Base-by-base conservation (phyloP, 2,113 vertebrate species). In the Lontra canadensis region DNA sequence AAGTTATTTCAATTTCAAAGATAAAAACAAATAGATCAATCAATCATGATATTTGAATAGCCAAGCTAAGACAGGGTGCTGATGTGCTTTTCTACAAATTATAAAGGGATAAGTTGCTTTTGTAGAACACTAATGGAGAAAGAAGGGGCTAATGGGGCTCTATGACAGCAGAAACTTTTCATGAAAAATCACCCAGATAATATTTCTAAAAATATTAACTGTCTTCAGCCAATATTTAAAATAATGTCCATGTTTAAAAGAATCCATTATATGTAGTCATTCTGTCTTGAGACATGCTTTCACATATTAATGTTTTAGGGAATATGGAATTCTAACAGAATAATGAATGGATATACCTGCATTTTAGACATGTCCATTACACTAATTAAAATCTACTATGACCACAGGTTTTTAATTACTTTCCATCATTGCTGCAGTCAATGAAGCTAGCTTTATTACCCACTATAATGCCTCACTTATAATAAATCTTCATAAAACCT, bases 351-450 rank as follows among this genome's bases (percentile, higher is more conserved):
- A 90, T 85, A 96, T 93, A 95, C 88, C 91, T 94, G 85, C 25
- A 89, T 97, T 98, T 97, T 96, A 98, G 85, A 82, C 52, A 91
- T 88, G 74, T 73, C 73, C 89, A 98, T 97, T 98, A 98, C 15
- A 74, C 92, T 98, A 98, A 98, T 98, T 98, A 98, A 98, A 98
- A 98, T 95, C 89, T 90, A 97, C 57, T 82, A 61, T 92, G 95
- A 92, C 79, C 89, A 85, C 73, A 84, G 89, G 74, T 74, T 98
- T 98, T 98, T 96, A 95, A 97, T 97, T 97, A 97, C 90, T 97
- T 98, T 97, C 49, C 18, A 96, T 98, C 31, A 3, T 93, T 94
- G 97, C 69, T 67, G 42, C 42, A 88, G n/a, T 95, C 97, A 97
- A 23, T 3, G 2, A 98, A 97, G 82, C 84, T 80, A n/a, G 90